Evolutionary conservation across 2,113 vertebrate genomes (phyloP).

Genomic region (Sterrhoptilus dennistouni): DNA sequence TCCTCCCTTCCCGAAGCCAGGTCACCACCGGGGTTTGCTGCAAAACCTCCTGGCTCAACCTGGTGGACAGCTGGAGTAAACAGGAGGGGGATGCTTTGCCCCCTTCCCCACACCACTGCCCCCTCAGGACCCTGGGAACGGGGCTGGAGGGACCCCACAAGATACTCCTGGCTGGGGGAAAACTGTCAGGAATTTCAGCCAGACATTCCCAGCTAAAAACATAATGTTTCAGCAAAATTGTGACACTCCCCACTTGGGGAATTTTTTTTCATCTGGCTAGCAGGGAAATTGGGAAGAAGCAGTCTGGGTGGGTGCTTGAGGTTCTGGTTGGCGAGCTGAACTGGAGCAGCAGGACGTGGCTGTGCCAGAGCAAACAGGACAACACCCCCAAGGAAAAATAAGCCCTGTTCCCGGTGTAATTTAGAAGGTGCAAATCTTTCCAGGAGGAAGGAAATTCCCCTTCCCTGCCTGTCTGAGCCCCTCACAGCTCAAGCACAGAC

Average conservation of each 20-base stretch:
- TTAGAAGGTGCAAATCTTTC: not conserved
- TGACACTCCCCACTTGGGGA: not conserved
- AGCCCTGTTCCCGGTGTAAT: not conserved
- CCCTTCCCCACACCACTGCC: not conserved
- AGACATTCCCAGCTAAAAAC: not conserved
- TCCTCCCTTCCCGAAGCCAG: not conserved
- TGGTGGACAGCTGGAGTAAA: not conserved
- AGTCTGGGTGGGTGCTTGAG: too few relatives aligned
- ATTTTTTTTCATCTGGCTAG: not conserved
- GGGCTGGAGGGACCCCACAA: fast-evolving
- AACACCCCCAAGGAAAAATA: not conserved
- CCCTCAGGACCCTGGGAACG: fast-evolving
- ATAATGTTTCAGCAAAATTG: not conserved
- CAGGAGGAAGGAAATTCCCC: not conserved
- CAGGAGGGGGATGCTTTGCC: fast-evolving
- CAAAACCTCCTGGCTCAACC: not conserved
- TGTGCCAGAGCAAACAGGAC: not conserved
- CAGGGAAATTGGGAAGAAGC: not conserved
- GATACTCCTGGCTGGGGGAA: not conserved
- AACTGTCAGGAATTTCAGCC: not conserved
- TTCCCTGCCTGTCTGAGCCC: not conserved
- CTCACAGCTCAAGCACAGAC: not conserved
- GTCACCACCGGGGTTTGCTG: fast-evolving
- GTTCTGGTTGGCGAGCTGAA: fast-evolving
- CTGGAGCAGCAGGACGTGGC: not conserved